Base-by-base conservation (phyloP, 1,140 invertebrate genomes). In the Drosophila bifasciata region DNA sequence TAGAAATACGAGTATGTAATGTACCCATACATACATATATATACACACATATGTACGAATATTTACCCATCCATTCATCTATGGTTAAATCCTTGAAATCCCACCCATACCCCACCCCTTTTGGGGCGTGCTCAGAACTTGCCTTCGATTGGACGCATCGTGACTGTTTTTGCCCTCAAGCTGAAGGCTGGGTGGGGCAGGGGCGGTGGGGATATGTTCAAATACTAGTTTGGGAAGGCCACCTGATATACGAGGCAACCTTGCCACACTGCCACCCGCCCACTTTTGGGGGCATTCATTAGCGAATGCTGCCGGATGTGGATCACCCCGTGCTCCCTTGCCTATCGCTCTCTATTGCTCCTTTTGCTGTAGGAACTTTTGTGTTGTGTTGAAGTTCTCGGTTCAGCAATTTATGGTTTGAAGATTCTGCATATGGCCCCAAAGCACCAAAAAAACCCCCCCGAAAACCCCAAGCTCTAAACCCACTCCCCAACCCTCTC, bases 361-460 rank as follows among this genome's bases (percentile, higher is more conserved):
- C 32, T 36, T 36, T 36, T 36, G 64, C 64, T 56, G 67, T 53
- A 45, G 46, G n/a, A 68, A 67, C 64, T 67, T 53, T 55, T 55
- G 51, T 64, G 40, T 48, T 55, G 51, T 60, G 76, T 76, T 76
- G 46, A 76, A 85, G 76, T 73, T 85, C 79, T 80, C 23, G 72
- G 63, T 68, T 86, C 58, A 78, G 69, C 61, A 88, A 86, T 88
- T 86, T 86, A 86, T 88, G 83, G 83, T 78, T 86, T 88, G 81
- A 59, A 66, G 73, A 88, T 75, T 81, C 77, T 59, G 53, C 81
- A 86, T 81, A 81, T 81, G 81, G 81, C 43, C 66, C 62, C 67
- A 57, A 19, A 39, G 15, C 17, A 49, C 39, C 36, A 36, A 36
- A 21, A 3, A 6, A 8, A 9, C 13, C 63, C 60, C 59, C n/a